Conservation (phyloP, 1,140 invertebrate species). For the Triops cancriformis region DNA sequence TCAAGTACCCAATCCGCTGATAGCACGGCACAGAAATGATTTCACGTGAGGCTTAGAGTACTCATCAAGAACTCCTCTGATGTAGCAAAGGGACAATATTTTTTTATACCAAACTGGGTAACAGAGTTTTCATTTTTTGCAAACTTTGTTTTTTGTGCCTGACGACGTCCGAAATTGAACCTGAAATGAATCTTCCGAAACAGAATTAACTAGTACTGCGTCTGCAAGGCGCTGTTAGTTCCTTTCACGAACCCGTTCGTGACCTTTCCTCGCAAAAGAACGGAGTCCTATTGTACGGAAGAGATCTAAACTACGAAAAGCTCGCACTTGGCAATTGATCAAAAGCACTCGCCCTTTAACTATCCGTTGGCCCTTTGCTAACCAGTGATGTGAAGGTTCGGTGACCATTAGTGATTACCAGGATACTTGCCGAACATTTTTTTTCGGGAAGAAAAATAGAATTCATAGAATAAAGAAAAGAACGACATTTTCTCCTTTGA, state of each 20-base stretch:
- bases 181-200: no score
- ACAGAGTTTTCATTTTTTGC: no score
- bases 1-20: neutral
- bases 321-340: conserved; percentile 4
- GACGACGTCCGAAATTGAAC: no score
- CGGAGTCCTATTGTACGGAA: neutral
- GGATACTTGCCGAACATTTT: neutral
- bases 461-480: neutral
- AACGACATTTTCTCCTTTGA: neutral
- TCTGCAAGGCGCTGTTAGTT: no score
- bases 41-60: no score
- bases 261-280: neutral
- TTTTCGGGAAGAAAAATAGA: neutral
- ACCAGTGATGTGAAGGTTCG: neutral
- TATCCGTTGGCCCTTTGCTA: neutral
- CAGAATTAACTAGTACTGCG: no score
- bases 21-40: no score
- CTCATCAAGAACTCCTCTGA: no score
- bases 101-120: no score
- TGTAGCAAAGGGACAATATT: no score
- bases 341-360: neutral
- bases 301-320: neutral
- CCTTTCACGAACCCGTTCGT: no score
- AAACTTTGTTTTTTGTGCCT: no score
- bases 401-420: neutral